Evolutionary conservation across 1,140 invertebrate species (phyloP).

Genomic region (Archivesica marissinica): DNA sequence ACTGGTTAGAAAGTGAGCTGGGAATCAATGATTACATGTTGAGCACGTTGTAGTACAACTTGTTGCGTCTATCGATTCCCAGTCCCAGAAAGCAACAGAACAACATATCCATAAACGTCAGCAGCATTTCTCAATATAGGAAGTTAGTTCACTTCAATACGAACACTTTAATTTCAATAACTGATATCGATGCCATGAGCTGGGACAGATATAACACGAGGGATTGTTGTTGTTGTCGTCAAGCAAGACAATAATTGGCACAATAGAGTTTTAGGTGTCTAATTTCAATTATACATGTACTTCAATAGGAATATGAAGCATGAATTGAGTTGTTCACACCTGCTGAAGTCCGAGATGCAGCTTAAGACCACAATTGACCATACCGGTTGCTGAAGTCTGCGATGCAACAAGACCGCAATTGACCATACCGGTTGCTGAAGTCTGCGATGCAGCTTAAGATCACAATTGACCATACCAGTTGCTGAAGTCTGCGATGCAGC

Average conservation of each 20-base stretch:
- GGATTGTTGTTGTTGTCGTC: too few species aligned
- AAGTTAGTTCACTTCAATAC: background rate
- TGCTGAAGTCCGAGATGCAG: background rate
- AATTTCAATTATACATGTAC: background rate
- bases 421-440: too few species aligned
- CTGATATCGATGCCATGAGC: background rate
- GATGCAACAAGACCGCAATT: too few species aligned
- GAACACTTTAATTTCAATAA: background rate
- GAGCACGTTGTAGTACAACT: background rate
- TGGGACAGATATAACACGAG: too few species aligned
- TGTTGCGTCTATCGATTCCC: constrained; percentile 10
- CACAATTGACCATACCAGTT: too few species aligned
- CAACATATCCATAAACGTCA: constrained; percentile 1
- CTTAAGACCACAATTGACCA: too few species aligned
- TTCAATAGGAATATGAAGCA: background rate
- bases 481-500: too few species aligned
- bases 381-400: too few species aligned
- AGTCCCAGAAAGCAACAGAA: background rate
- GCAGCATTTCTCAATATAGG: background rate
- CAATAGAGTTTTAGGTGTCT: too few species aligned
- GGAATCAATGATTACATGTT: constrained; percentile 1
- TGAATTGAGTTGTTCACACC: background rate
- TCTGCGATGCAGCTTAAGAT: too few species aligned
- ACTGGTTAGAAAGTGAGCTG: background rate
- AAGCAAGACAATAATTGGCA: background rate